Percentiles rank a stretch among this genome's conserved stretches.
These are phyloP conservation scores for Lasius platythorax DNA, from an alignment of 2,888 invertebrate genomes.

Conservation along the genomic window DNA sequence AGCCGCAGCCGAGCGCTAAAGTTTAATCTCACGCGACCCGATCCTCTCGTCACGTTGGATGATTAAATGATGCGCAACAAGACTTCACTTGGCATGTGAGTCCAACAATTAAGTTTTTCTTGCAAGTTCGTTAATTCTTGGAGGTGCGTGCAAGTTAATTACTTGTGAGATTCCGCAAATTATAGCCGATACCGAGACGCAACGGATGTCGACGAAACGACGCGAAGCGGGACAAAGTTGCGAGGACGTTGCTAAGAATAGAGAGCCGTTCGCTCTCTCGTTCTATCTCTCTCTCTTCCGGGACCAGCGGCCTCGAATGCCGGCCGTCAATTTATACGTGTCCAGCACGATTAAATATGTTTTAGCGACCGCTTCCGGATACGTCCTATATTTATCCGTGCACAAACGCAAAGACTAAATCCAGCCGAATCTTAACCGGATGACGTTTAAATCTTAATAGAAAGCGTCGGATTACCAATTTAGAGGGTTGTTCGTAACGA, in stretches of 20 bases:
- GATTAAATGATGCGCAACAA: constrained; percentile 10
- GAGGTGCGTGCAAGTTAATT: constrained; percentile 21
- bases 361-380: constrained; percentile 45
- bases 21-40: constrained; percentile 60
- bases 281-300: constrained; percentile 30
- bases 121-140: constrained; percentile 30
- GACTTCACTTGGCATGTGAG: constrained; percentile 38
- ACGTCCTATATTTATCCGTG: constrained; percentile 46
- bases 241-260: constrained; percentile 48
- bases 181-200: constrained; percentile 14
- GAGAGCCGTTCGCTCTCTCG: constrained; percentile 10
- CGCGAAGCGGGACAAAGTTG: constrained; percentile 45
- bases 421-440: constrained; percentile 29
- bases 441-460: constrained; percentile 25
- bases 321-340: constrained; percentile 48
- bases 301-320: constrained; percentile 39
- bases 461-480: constrained; percentile 35
- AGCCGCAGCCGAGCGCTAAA: constrained; percentile 55
- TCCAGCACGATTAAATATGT: constrained; percentile 53
- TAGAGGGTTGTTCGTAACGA: background rate
- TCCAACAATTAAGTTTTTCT: constrained; percentile 52
- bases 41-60: constrained; percentile 39
- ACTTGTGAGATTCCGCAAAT: constrained; percentile 21
- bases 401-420: constrained; percentile 18
- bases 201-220: background rate